phyloP scores from a whole-genome alignment of 1,140 invertebrate species.

The Acromyrmex charruanus region DNA sequence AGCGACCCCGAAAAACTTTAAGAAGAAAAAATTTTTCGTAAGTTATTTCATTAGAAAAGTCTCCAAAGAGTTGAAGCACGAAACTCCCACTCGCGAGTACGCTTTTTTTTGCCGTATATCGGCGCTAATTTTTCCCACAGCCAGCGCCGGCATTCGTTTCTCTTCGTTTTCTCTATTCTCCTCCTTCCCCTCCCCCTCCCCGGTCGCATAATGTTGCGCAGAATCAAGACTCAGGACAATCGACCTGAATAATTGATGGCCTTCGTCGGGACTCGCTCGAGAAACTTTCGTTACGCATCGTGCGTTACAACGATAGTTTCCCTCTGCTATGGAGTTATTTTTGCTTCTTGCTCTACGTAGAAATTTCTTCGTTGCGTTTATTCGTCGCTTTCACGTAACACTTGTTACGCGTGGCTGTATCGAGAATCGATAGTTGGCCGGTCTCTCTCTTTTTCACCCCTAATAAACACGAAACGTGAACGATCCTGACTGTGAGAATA shows the following conservation, averaged over 20 bases:
- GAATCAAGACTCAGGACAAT: slow-evolving; percentile 60
- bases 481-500: neutral
- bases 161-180: slow-evolving; percentile 4
- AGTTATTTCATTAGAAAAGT: too few species aligned
- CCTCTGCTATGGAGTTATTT: slow-evolving; percentile 39
- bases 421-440: slow-evolving; percentile 22
- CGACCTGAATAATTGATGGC: slow-evolving; percentile 56
- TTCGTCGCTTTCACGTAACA: slow-evolving; percentile 13
- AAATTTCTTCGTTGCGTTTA: slow-evolving; percentile 53
- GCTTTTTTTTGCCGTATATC: neutral
- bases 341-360: slow-evolving; percentile 19
- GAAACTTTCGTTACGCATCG: slow-evolving; percentile 40
- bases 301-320: slow-evolving; percentile 2
- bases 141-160: slow-evolving; percentile 43
- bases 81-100: slow-evolving; percentile 15
- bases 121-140: slow-evolving; percentile 18
- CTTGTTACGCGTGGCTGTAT: slow-evolving; percentile 24
- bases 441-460: neutral
- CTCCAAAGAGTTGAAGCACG: neutral
- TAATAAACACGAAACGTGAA: slow-evolving; percentile 23
- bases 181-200: too few species aligned
- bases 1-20: too few species aligned
- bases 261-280: slow-evolving; percentile 10
- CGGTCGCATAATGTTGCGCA: slow-evolving; percentile 23
- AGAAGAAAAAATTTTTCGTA: too few species aligned